Base-by-base conservation (phyloP, 2,113 vertebrate species). In the Burhinus oedicnemus region DNA sequence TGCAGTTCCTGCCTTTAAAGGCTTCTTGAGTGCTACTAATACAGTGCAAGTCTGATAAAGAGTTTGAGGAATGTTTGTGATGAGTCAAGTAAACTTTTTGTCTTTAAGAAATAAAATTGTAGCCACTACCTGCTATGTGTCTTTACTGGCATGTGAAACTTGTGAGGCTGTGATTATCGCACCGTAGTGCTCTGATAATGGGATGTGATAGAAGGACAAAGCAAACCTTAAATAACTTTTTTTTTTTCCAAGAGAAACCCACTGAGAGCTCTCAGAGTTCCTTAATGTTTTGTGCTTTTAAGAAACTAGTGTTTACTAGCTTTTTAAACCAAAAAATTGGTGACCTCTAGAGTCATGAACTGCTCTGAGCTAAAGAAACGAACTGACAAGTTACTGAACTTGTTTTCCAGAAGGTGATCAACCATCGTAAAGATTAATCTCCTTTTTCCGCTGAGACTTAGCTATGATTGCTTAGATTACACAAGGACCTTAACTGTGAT, bases 61-160 rank as follows among this genome's bases (percentile, higher is more conserved):
- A 94, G 84, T 94, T 95, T 83, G 93, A 90, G 93, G 93, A 96
- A 96, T 95, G 90, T 95, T 87, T 96, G 93, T 96, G 93, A 95
- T 93, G 76, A 95, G 96, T 97, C 89, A 68, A 93, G 95, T 97
- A 93, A 95, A 95, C 93, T 87, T 95, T 95, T 90, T 95, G 93
- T 95, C 93, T 93, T 94, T 26, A 94, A 97, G 93, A 95, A 97
- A 96, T 97, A 96, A 97, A 95, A 87, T 83, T 91, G 34, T 94
- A 25, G 94, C 96, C 87, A 90, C 89, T 88, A 95, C 75, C 96
- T 94, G 94, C 93, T 96, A 89, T 96, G 74, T 97, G 93, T 96
- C 89, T 95, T 96, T 95, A 85, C 93, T 96, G 94, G 89, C 94
- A 83, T 60, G 94, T 91, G 95, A 95, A 82, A 82, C 52, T n/a